phyloP scores from a whole-genome alignment of 2,797 vertebrate species.

The Lophius americanus region DNA sequence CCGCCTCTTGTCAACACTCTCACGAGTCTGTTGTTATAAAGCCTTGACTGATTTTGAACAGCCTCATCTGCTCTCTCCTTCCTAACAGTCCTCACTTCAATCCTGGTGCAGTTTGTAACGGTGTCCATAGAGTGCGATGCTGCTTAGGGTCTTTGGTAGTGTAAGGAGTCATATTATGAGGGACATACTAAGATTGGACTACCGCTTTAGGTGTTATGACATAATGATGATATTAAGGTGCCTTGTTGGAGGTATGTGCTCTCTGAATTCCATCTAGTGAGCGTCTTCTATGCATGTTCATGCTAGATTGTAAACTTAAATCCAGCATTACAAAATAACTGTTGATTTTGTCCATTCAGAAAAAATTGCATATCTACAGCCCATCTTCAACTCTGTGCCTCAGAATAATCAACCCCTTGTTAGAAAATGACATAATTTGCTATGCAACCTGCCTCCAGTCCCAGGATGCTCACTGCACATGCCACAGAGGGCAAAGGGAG shows the following conservation, averaged over 20 bases:
- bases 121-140: no score
- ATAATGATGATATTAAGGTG: background rate
- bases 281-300: background rate
- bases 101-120: background rate
- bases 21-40: no score
- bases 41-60: background rate
- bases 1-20: background rate
- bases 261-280: background rate
- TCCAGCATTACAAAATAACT: background rate
- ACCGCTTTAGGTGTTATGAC: no score
- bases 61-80: background rate
- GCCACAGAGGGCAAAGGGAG: constrained; percentile 61
- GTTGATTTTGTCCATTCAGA: constrained; percentile 8
- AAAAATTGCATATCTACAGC: constrained; percentile 20
- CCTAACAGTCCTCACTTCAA: background rate
- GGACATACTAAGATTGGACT: no score
- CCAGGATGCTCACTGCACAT: constrained; percentile 56
- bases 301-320: background rate
- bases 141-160: no score
- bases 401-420: constrained; percentile 33
- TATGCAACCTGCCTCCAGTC: constrained; percentile 44
- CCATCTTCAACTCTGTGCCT: constrained; percentile 19
- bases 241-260: no score
- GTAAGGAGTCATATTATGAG: no score
- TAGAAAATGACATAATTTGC: constrained; percentile 52